Evolutionary conservation across 2,888 invertebrate species (phyloP), one percentile per base, ranked within the genome.

Genomic region (Eulithis testata): DNA sequence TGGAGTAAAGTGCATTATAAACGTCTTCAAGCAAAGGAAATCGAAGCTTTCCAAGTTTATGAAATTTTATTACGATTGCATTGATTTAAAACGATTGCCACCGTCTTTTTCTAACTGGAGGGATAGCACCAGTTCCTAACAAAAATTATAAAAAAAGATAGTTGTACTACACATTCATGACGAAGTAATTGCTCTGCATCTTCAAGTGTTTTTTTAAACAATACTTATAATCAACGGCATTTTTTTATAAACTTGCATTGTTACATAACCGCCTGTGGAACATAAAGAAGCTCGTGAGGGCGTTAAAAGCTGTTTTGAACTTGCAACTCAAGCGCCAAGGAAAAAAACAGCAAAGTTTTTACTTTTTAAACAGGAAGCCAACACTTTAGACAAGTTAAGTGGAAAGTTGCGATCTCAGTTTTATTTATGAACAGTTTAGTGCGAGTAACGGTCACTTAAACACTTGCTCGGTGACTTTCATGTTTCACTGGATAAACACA

Each of bases 351-450:
- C 81, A 47, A 77, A 78, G 60, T 67, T 67, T 63, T 66, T 60
- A 87, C 81, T 88, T 89, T 88, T 88, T 81, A 89, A 91, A 90
- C 89, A 88, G 88, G 87, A 90, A 91, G 88, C 88, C 84, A 90
- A 89, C 90, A 89, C 87, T 90, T 87, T 87, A 81, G 82, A 83
- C 83, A 88, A 89, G 88, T 90, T 91, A 89, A 92, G 91, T 90
- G 85, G 82, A 84, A 91, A 91, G 91, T 92, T 91, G 86, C 79
- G 80, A 82, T 83, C 82, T 83, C 80, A 81, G 83, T 85, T 86
- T 87, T 89, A 84, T 89, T 88, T 89, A 89, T 86, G 82, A 84
- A 83, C 84, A 80, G 84, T 86, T 86, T 76, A 83, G 78, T 79
- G 77, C 78, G 79, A 80, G 77, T 80, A 83, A 83, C 80, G 82